Evolutionary conservation across 2,113 vertebrate species (phyloP).

Genomic region (Phalacrocorax pelagicus): DNA sequence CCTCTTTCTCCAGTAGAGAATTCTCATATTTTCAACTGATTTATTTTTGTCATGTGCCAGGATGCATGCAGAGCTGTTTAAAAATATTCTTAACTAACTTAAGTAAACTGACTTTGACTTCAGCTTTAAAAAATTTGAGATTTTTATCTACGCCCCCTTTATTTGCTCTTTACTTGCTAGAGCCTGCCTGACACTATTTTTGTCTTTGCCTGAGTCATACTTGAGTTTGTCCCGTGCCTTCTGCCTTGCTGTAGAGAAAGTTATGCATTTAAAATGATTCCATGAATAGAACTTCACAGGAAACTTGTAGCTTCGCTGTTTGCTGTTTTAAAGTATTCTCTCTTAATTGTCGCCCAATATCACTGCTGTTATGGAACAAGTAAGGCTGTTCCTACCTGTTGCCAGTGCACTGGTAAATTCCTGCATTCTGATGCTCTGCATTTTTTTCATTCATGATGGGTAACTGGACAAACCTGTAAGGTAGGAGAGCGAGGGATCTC

Average conservation of each 20-base stretch:
- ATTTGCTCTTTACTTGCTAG: constrained; percentile 9
- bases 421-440: neutral
- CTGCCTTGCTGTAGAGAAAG: neutral
- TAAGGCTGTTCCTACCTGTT: neutral
- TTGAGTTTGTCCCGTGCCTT: neutral
- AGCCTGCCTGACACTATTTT: constrained; percentile 15
- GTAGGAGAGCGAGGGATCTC: neutral
- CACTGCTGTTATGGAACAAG: neutral
- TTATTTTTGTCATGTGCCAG: neutral
- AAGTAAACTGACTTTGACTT: neutral
- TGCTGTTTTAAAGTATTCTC: neutral
- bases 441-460: neutral
- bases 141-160: neutral
- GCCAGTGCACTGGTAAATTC: neutral
- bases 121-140: neutral
- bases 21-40: neutral
- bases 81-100: neutral
- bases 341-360: accelerated
- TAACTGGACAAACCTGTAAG: neutral
- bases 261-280: neutral
- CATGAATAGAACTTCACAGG: neutral
- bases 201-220: constrained; percentile 20
- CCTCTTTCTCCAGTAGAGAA: neutral
- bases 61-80: neutral
- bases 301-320: neutral